Evolutionary conservation across 2,113 vertebrate genomes (phyloP), one percentile per base, ranked within the genome.

Genomic region (Drymodes brunneopygia): DNA sequence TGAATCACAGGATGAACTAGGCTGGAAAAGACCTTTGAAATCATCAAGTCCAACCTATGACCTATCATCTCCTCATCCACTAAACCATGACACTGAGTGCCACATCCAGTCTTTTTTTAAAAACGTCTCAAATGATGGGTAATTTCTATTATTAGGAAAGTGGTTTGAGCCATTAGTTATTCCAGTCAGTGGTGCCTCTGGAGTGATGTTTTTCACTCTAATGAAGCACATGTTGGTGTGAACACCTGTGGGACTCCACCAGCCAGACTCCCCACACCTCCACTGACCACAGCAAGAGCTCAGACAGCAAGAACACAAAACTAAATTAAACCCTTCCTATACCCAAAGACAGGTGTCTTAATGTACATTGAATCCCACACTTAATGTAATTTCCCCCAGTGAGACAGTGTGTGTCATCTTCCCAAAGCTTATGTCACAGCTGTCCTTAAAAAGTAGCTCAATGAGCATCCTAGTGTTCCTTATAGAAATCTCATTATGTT

Each of bases 161-260:
- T 44, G 4, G 33, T 51, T 57, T 36, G 29, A 88, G 11, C 14
- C 15, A 25, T 62, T 66, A 44, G 10, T 38, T 79, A 21, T n/a
- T 50, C 29, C 20, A n/a, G 18, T 47, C 15, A 12, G 2, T 42
- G 29, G 13, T 61, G 47, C 12, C n/a, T 74, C 62, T 74, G 51
- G 22, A 64, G 11, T 28, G 38, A 31, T 54, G 86, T 54, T 12
- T 4, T 71, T 91, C 42, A 33, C 13, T 57, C 21, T 53, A 27
- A 75, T 20, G 25, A 71, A 79, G 8, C 1, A 20, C 19, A 48
- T 0, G 0, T n/a, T 57, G 19, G 3, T 54, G 38, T 33, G 12
- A 78, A 40, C 33, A 82, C 4, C 12, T 40, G 19, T 35, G 7
- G 22, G 44, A 33, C 17, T 86, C 23, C 35, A 86, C 33, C 12